phyloP scores from a whole-genome alignment of 2,888 invertebrate species.

The Petrolisthes cinctipes region DNA sequence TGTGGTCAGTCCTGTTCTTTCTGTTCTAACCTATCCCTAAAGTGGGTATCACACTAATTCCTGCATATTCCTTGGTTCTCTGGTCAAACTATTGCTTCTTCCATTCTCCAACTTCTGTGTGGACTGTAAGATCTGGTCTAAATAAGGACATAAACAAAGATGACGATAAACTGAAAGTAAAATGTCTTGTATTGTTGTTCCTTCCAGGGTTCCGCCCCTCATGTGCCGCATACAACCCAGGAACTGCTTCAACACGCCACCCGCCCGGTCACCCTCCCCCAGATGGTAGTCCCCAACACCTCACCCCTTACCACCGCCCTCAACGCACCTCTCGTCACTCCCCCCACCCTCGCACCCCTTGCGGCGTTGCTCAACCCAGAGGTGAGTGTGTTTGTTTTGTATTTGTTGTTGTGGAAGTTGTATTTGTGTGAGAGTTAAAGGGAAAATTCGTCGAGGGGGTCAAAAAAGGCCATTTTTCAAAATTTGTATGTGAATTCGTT shows the following conservation, averaged over 20 bases:
- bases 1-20: too few relatives aligned
- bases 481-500: too few relatives aligned
- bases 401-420: too few relatives aligned
- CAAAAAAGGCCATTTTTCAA: too few relatives aligned
- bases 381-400: conserved; percentile 22
- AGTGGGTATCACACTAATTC: background rate
- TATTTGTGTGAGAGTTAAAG: too few relatives aligned
- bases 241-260: conserved; percentile 41
- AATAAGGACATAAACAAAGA: background rate
- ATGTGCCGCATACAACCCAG: conserved; percentile 16
- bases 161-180: background rate
- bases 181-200: background rate
- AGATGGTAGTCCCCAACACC: conserved; percentile 58
- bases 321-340: conserved; percentile 54
- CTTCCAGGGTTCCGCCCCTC: conserved; percentile 24
- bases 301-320: conserved; percentile 64
- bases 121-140: background rate
- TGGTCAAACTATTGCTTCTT: background rate
- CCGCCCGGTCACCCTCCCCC: conserved; percentile 52
- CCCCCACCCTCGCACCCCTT: conserved; percentile 61
- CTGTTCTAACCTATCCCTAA: background rate
- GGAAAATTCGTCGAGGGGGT: too few relatives aligned
- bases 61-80: background rate
- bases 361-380: conserved; percentile 62
- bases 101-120: background rate